phyloP scores from a whole-genome alignment of 1,140 invertebrate genomes.

The Teleogryllus occipitalis region DNA sequence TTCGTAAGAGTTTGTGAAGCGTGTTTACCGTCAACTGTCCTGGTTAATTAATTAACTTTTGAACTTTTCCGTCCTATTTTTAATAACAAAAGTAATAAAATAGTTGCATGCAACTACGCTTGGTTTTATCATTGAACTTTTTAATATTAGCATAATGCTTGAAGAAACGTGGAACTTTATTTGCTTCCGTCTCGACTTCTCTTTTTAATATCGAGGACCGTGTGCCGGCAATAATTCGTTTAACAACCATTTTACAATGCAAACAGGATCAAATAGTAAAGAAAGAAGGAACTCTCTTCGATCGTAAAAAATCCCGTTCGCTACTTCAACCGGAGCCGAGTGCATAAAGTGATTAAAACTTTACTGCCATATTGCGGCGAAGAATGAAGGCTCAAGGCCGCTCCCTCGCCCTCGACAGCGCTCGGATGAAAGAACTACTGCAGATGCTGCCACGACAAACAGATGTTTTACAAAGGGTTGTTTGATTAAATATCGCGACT shows the following conservation, averaged over 20 bases:
- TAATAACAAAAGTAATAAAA: no score
- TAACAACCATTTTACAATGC: not conserved
- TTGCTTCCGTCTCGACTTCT: no score
- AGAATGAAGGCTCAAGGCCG: not conserved
- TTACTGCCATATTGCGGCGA: not conserved
- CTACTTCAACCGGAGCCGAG: not conserved
- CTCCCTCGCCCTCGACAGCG: not conserved
- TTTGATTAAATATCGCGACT: not conserved
- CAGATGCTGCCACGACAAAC: not conserved
- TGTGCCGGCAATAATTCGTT: no score
- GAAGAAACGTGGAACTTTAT: no score
- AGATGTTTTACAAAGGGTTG: slow-evolving; percentile 4
- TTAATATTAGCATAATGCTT: no score
- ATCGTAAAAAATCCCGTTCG: not conserved
- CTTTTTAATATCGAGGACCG: no score
- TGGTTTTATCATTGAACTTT: no score
- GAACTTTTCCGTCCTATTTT: no score
- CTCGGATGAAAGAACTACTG: not conserved
- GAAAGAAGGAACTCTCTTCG: not conserved
- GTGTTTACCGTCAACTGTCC: no score
- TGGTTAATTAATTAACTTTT: no score
- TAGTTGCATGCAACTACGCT: no score
- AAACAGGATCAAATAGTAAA: not conserved
- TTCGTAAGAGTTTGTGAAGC: no score
- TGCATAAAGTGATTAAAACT: slow-evolving; percentile 1